Evolutionary conservation across 2,113 vertebrate species (phyloP), one percentile per base, ranked within the genome.

Genomic region (Datnioides undecimradiatus): DNA sequence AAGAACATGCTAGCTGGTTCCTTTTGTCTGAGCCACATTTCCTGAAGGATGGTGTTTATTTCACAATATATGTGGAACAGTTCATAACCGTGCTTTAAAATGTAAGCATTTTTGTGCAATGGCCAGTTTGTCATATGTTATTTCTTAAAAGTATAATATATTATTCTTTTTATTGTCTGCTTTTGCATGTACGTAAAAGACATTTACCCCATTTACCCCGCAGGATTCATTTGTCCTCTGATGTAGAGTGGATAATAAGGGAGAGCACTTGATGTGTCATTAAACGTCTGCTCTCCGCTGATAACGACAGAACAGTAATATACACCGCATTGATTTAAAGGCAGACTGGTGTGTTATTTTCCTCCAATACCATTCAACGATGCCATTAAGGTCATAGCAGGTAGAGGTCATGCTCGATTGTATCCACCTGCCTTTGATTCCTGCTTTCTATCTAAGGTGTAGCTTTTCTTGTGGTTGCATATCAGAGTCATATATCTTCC

Each of bases 401-500:
- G 45, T 71, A 51, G 84, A 86, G 85, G 87, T 81, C 82, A 80
- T 23, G 29, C 70, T 38, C 69, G 31, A 62, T 79, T 80, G 43
- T 74, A 16, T 73, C 36, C 19, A 33, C 48, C 49, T 62, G 0
- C 64, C 76, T 75, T 79, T 80, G 48, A 69, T 81, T 84, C 25
- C 57, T 64, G 54, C 1, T 70, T 68, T 77, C 49, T 69, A 40
- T 84, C 91, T 57, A 38, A 62, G 41, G 46, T 45, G 48, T 73
- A 76, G 71, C 40, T 81, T 81, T 86, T 86, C 76, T 68, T 55
- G 68, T 59, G 58, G 62, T 73, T 86, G 34, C 74, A 69, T 78
- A 88, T 91, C 82, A 84, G 38, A 77, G 48, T 40, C 65, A 36
- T 86, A 86, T n/a, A 80, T 91, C 80, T 89, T 74, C 73, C 55